These are phyloP conservation scores for Prorops nasuta DNA, from an alignment of 1,140 invertebrate species.

Conservation along the genomic window DNA sequence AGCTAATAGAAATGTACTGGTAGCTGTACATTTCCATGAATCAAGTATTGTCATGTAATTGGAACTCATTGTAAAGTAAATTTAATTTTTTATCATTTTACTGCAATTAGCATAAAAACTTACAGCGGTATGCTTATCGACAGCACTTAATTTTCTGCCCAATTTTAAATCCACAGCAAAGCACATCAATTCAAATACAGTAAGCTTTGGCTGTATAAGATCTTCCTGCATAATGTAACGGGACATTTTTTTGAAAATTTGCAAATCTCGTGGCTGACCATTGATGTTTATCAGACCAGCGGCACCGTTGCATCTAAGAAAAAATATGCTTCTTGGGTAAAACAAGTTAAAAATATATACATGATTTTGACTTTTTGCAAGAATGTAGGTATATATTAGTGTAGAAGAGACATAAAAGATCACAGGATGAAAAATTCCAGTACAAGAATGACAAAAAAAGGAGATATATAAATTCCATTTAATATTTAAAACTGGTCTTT, in stretches of 20 bases:
- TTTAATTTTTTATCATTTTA: too few species aligned
- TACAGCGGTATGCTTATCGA: slow-evolving; percentile 71
- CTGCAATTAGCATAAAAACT: too few species aligned
- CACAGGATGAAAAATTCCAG: too few species aligned
- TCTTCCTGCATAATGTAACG: slow-evolving; percentile 96
- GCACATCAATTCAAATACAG: slow-evolving; percentile 80
- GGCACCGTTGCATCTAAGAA: slow-evolving; percentile 58
- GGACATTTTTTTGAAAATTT: slow-evolving; percentile 81
- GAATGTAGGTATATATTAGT: slow-evolving; percentile 15
- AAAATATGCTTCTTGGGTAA: too few species aligned
- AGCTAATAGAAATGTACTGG: too few species aligned
- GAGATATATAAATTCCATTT: too few species aligned
- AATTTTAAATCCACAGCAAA: slow-evolving; percentile 88
- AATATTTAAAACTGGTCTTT: too few species aligned
- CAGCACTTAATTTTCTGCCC: slow-evolving; percentile 61
- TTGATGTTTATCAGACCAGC: slow-evolving; percentile 72
- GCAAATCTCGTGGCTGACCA: slow-evolving; percentile 69
- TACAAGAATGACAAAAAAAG: too few species aligned
- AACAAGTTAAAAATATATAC: slow-evolving; percentile 10
- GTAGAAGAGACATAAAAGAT: too few species aligned
- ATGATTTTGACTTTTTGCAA: neutral
- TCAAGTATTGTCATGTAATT: too few species aligned
- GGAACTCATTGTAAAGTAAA: too few species aligned
- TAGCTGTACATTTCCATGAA: too few species aligned
- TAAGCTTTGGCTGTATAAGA: slow-evolving; percentile 79